A percentile compares a stretch with the other conserved stretches of the same genome.
Conservation (phyloP, 2,888 invertebrate genomes). For the Ormyrus rosae region DNA sequence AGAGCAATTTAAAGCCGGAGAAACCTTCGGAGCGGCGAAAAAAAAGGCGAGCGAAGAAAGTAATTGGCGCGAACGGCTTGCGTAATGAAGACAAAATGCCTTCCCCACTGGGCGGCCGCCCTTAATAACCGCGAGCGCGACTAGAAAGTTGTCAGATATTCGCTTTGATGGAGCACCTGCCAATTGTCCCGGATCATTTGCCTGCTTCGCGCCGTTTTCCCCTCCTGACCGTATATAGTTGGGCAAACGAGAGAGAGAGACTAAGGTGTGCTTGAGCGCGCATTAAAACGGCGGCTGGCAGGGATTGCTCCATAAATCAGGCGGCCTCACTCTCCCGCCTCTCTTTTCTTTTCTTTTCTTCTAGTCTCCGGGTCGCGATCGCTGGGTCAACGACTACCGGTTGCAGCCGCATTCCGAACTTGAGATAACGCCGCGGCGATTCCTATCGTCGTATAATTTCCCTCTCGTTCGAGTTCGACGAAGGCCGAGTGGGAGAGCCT, state of each 20-base stretch:
- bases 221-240: no score
- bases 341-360: no score
- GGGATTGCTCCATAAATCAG: conserved; percentile 50
- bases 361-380: conserved; percentile 36
- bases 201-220: conserved; percentile 5
- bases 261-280: no score
- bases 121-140: conserved; percentile 5
- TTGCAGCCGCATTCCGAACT: conserved; percentile 49
- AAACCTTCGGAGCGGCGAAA: neutral
- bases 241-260: no score
- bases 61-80: conserved; percentile 5
- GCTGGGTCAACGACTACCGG: conserved; percentile 40
- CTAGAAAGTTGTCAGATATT: conserved; percentile 29
- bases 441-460: conserved; percentile 49
- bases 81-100: conserved; percentile 24
- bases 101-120: neutral
- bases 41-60: neutral
- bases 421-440: conserved; percentile 48
- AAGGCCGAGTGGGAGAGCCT: neutral
- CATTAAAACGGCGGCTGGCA: conserved; percentile 5
- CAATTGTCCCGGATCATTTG: conserved; percentile 49
- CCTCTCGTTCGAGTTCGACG: conserved; percentile 30
- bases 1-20: neutral
- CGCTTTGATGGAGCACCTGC: conserved; percentile 49
- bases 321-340: conserved; percentile 19